Percentiles rank a stretch among this genome's conserved stretches.
These are phyloP conservation scores for Epinephelus awoara DNA, from an alignment of 2,797 vertebrate species.

Conservation along the genomic window DNA sequence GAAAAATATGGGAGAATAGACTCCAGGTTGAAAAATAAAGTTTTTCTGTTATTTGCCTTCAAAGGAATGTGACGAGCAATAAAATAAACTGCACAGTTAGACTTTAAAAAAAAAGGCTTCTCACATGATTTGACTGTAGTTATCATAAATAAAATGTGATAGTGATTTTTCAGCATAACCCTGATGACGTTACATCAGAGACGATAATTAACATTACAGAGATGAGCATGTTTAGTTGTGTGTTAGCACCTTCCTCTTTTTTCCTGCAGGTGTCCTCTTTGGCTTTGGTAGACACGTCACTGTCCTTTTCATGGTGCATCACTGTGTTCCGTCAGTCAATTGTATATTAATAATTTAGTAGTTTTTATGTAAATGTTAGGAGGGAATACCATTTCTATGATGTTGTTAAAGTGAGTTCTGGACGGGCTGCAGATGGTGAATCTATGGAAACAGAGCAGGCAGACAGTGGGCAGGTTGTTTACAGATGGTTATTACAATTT, in stretches of 20 bases:
- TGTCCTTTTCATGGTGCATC: background rate
- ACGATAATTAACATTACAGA: background rate
- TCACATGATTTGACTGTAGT: background rate
- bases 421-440: background rate
- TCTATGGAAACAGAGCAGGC: slow-evolving; percentile 12
- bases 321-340: background rate
- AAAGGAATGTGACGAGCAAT: background rate
- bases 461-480: slow-evolving; percentile 11
- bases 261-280: slow-evolving; percentile 39
- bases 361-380: background rate
- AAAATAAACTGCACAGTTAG: background rate
- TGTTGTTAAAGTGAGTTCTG: slow-evolving; percentile 3
- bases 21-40: no score
- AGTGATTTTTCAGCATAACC: background rate
- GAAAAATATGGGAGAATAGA: no score
- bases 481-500: slow-evolving; percentile 33
- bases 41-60: background rate
- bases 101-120: background rate
- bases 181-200: background rate
- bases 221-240: background rate
- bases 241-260: slow-evolving; percentile 15
- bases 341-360: background rate
- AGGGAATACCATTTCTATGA: background rate
- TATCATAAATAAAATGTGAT: background rate
- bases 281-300: background rate